Conservation (phyloP, 1,140 invertebrate species). For the Ylistrum balloti region DNA sequence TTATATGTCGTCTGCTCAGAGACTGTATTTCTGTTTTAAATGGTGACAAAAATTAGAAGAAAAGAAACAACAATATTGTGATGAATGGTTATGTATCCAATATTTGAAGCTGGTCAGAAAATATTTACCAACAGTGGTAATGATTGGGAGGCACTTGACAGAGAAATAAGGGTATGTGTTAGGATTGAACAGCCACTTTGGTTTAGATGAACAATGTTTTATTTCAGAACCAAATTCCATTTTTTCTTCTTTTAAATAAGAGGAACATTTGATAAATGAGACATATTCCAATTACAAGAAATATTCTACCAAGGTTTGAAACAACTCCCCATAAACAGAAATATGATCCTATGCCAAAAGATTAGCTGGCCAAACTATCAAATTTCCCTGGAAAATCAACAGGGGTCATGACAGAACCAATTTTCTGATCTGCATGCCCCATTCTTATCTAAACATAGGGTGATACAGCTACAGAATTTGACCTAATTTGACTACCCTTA, state of each 20-base stretch:
- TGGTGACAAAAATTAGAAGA: constrained; percentile 29
- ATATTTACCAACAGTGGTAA: constrained; percentile 54
- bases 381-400: constrained; percentile 53
- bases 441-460: constrained; percentile 44
- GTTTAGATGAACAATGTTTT: not conserved
- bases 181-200: not conserved
- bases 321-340: constrained; percentile 49
- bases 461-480: constrained; percentile 43
- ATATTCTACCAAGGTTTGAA: constrained; percentile 38
- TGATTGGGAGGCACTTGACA: constrained; percentile 60
- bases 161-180: constrained; percentile 60
- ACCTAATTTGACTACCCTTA: constrained; percentile 36
- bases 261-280: constrained; percentile 11
- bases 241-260: not conserved
- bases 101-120: constrained; percentile 58
- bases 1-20: constrained; percentile 32
- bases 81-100: constrained; percentile 58
- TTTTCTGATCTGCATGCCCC: constrained; percentile 50
- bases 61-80: constrained; percentile 45
- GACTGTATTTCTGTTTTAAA: not conserved
- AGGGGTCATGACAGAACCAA: constrained; percentile 58
- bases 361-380: constrained; percentile 48
- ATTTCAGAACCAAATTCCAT: not conserved
- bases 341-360: constrained; percentile 54
- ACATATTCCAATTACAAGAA: not conserved